A percentile compares a stretch with the other conserved stretches of the same genome.
phyloP scores from a whole-genome alignment of 2,113 vertebrate genomes.

The Coracopsis vasa region DNA sequence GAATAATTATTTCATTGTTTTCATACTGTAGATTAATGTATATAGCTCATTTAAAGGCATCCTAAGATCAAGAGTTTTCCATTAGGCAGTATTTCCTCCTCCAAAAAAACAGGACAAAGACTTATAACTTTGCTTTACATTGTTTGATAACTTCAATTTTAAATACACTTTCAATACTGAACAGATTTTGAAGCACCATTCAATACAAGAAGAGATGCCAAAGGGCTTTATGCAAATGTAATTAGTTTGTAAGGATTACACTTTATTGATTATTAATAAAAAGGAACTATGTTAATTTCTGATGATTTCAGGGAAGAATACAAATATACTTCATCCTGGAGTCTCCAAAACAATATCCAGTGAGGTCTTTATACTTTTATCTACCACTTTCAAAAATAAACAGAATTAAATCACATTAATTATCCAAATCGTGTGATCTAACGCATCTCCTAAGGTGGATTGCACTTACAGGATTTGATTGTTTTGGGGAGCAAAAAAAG shows the following conservation, averaged over 20 bases:
- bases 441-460: background rate
- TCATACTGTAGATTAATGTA: background rate
- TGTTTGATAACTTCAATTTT: background rate
- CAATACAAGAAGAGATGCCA: background rate
- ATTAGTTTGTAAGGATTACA: background rate
- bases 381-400: background rate
- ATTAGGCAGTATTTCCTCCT: background rate
- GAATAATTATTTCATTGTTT: background rate
- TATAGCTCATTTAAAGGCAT: background rate
- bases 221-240: background rate
- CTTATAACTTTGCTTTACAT: background rate
- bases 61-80: background rate
- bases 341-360: background rate
- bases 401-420: background rate
- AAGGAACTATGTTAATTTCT: background rate
- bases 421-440: background rate
- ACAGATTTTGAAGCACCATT: background rate
- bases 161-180: background rate
- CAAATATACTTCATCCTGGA: background rate
- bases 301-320: background rate
- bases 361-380: background rate
- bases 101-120: background rate
- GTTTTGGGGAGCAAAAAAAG: background rate
- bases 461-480: background rate
- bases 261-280: slow-evolving; percentile 21